phyloP scores from a whole-genome alignment of 2,888 invertebrate genomes.

The Tryphoninae sp. region DNA sequence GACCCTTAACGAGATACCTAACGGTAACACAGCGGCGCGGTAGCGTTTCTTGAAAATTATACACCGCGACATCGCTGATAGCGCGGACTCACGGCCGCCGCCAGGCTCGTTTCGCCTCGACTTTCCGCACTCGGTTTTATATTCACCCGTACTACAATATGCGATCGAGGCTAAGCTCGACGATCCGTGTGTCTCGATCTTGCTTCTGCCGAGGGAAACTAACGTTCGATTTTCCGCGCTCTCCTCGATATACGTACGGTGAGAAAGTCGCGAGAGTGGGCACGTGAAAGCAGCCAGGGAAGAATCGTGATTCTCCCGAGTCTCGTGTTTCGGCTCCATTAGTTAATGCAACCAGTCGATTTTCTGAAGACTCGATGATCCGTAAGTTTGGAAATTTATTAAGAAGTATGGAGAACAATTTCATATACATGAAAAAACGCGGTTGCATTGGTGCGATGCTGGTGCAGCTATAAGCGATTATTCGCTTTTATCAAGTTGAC shows the following conservation, averaged over 20 bases:
- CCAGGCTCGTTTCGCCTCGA: conserved; percentile 39
- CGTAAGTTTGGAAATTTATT: background rate
- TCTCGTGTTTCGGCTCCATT: conserved; percentile 1
- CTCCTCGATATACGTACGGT: background rate
- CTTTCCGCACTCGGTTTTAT: background rate
- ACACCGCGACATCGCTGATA: conserved; percentile 64
- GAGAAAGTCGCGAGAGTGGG: background rate
- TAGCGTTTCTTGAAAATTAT: conserved; percentile 66
- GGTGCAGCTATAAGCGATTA: background rate
- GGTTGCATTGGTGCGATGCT: no score
- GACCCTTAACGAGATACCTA: conserved; percentile 65
- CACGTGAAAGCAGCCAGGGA: background rate
- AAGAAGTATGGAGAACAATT: no score
- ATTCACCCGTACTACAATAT: conserved; percentile 16
- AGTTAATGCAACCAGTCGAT: background rate
- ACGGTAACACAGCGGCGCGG: conserved; percentile 61
- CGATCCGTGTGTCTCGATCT: background rate
- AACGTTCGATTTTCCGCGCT: conserved; percentile 11
- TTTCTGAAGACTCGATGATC: background rate
- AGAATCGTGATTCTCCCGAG: conserved; percentile 20
- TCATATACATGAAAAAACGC: no score
- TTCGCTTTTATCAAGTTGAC: conserved; percentile 41
- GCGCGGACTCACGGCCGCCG: conserved; percentile 58
- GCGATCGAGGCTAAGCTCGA: conserved; percentile 32
- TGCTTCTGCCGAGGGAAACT: conserved; percentile 1